Base-by-base conservation (phyloP, 1,140 invertebrate genomes). In the Nasonia vitripennis region DNA sequence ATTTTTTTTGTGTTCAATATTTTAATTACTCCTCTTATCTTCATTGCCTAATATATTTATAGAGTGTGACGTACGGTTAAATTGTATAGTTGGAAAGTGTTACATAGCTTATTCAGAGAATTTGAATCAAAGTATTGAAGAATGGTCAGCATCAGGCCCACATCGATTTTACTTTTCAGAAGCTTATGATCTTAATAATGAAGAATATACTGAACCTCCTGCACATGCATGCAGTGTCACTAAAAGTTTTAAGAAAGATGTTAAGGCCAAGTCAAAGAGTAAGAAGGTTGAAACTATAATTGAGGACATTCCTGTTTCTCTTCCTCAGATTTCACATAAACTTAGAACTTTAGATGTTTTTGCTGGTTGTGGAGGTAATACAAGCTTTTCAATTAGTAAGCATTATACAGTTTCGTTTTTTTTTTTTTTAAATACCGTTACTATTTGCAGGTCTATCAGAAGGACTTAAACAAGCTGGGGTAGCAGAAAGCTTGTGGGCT, bases 281-380 rank as follows among this genome's bases (percentile, higher is more conserved):
- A 96, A 96, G 91, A 94, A 93, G 83, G 89, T 89, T 14, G 89
- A 90, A 11, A 73, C 55, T n/a, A 87, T 81, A 85, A 14, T 2
- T 78, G 17, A 89, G 75, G 84, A 91, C 12, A 90, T 85, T 85
- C 86, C 89, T 41, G 34, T 37, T 4, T 37, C 34, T 37, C 5
- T 37, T 37, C 34, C 34, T 86, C 90, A 77, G 86, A 91, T 2
- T 91, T 91, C 84, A 88, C 89, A 11, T 34, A 79, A 31, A 89
- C 95, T 51, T 84, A 91, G 0, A 91, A 95, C 95, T 62, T 92
- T 98, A 79, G 97, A 98, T 91, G 96, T 98, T n/a, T 98, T 98
- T 94, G 96, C 97, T 87, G 97, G 97, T 1, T 98, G 97, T 93
- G 97, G 97, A 78, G 97, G 97, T 95, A 37, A 37, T 3, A 37